Conservation (phyloP, 2,113 vertebrate species). For the Saguinus midas region DNA sequence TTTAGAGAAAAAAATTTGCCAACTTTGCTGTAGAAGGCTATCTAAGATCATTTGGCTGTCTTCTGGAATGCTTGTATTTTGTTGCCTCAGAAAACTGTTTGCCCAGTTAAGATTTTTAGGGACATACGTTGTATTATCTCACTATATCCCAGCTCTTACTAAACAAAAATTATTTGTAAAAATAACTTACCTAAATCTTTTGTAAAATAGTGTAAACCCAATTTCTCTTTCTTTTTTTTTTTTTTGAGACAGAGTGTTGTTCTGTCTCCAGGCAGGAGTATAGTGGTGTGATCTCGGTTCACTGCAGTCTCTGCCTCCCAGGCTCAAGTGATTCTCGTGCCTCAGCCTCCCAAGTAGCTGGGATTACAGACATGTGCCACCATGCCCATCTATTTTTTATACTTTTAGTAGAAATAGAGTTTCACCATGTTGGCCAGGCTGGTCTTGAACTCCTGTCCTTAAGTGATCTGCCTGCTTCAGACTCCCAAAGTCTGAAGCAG, state of each 20-base stretch:
- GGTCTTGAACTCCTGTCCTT: no score
- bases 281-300: no score
- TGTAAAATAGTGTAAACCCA: not conserved
- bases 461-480: fast-evolving
- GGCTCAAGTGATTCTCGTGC: no score
- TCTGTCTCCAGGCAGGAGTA: no score
- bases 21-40: not conserved
- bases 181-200: not conserved
- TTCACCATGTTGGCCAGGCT: no score
- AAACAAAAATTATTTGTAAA: not conserved
- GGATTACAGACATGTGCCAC: no score
- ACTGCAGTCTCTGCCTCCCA: no score
- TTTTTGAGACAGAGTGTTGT: no score
- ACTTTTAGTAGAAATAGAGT: no score
- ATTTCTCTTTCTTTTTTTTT: not conserved
- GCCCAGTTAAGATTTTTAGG: not conserved
- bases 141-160: not conserved
- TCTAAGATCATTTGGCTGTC: not conserved
- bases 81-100: not conserved
- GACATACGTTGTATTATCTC: not conserved
- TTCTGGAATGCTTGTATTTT: slow-evolving; percentile 20
- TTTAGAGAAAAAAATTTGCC: not conserved
- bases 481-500: no score
- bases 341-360: no score
- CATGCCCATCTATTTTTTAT: no score